A percentile compares a stretch with the other conserved stretches of the same genome.
Conservation (phyloP, 1,140 invertebrate species). For the Solenopsis fugax region DNA sequence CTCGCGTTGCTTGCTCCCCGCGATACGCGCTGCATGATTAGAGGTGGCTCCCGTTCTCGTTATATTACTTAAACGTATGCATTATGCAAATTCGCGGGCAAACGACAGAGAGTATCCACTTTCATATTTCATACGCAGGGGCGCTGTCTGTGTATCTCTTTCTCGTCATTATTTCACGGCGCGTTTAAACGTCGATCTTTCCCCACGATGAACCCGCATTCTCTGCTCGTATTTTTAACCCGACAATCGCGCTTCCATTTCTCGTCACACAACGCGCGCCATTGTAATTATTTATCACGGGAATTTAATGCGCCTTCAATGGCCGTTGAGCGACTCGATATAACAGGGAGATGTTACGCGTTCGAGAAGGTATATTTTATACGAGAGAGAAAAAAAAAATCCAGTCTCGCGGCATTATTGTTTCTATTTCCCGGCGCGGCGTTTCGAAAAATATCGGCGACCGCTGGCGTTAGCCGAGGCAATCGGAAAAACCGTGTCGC, state of each 20-base stretch:
- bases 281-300: constrained; percentile 62
- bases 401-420: background rate
- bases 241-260: constrained; percentile 24
- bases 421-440: constrained; percentile 2
- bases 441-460: background rate
- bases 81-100: constrained; percentile 44
- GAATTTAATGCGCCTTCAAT: constrained; percentile 45
- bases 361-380: constrained; percentile 11
- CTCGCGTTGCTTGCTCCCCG: background rate
- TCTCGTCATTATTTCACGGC: constrained; percentile 40
- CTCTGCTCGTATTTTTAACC: constrained; percentile 56
- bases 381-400: constrained; percentile 5
- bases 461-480: background rate
- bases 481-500: constrained; percentile 26
- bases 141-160: constrained; percentile 26
- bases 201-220: constrained; percentile 48
- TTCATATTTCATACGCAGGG: constrained; percentile 44
- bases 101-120: constrained; percentile 24
- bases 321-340: constrained; percentile 30
- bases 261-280: constrained; percentile 16
- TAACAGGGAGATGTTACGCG: constrained; percentile 32
- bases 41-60: constrained; percentile 29
- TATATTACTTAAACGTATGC: constrained; percentile 50
- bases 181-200: constrained; percentile 51
- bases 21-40: constrained; percentile 21